Conservation (phyloP, 2,797 vertebrate species). For the Myotis planiceps region DNA sequence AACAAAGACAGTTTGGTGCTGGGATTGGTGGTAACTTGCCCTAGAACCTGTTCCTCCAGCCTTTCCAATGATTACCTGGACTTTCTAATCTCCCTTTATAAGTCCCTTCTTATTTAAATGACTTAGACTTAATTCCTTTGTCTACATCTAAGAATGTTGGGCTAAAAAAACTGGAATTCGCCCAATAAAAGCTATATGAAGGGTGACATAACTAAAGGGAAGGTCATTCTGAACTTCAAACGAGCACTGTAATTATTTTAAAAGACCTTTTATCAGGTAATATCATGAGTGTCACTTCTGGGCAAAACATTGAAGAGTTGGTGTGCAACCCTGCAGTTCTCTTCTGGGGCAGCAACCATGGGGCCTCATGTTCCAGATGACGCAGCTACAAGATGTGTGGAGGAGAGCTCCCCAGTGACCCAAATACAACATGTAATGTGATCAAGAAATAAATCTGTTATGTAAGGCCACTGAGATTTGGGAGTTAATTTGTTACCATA, state of each 20-base stretch:
- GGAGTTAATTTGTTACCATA: not conserved
- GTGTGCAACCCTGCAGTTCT: not conserved
- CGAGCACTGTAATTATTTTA: not conserved
- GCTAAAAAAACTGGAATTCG: not conserved
- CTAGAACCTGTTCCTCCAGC: not conserved
- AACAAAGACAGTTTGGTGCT: not conserved
- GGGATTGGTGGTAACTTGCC: not conserved
- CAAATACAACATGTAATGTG: not conserved
- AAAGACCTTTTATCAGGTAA: not conserved
- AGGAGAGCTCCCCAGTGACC: not conserved
- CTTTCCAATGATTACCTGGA: not conserved
- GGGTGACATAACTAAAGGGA: not conserved
- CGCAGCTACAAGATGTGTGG: not conserved
- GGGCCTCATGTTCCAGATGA: not conserved
- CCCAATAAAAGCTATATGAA: not conserved
- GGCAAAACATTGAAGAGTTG: not conserved
- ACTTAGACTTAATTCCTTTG: not conserved
- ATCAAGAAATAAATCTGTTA: conserved; percentile 22
- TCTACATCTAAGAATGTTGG: not conserved
- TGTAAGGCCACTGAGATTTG: not conserved
- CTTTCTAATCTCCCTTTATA: not conserved
- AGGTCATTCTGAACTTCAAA: conserved; percentile 35
- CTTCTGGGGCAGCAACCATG: not conserved
- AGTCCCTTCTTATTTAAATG: not conserved
- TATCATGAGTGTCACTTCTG: not conserved